Percentiles rank a stretch among this genome's conserved stretches.
Conservation (phyloP, 1,140 invertebrate species). For the Trachymyrmex cornetzi region DNA sequence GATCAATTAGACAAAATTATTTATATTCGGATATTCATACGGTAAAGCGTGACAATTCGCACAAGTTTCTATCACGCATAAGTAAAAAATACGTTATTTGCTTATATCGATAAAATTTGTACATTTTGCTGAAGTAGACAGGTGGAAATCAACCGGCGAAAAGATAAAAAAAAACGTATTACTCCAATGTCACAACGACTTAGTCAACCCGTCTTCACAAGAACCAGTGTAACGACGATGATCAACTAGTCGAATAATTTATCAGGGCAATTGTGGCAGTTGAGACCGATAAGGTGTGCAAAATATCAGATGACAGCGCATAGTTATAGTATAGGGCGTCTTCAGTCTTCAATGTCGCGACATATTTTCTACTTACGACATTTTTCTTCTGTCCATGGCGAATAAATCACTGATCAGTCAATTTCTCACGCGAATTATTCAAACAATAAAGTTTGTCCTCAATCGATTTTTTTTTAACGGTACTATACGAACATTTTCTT, state of each 20-base stretch:
- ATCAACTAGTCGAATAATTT: background rate
- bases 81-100: constrained; percentile 2
- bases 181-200: background rate
- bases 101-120: background rate
- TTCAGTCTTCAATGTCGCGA: constrained; percentile 38
- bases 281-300: constrained; percentile 23
- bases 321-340: background rate
- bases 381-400: constrained; percentile 87
- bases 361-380: constrained; percentile 85
- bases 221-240: background rate
- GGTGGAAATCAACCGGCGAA: constrained; percentile 1
- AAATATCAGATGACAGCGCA: constrained; percentile 9
- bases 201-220: background rate
- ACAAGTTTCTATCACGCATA: background rate
- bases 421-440: constrained; percentile 46
- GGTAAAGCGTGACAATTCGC: background rate
- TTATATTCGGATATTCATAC: background rate
- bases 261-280: background rate
- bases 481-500: constrained; percentile 73
- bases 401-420: constrained; percentile 27
- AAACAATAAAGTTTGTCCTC: background rate
- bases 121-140: background rate
- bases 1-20: background rate
- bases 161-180: background rate
- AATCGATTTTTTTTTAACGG: background rate